Base-by-base conservation (phyloP, 2,797 vertebrate genomes). In the Harpagifer antarcticus region DNA sequence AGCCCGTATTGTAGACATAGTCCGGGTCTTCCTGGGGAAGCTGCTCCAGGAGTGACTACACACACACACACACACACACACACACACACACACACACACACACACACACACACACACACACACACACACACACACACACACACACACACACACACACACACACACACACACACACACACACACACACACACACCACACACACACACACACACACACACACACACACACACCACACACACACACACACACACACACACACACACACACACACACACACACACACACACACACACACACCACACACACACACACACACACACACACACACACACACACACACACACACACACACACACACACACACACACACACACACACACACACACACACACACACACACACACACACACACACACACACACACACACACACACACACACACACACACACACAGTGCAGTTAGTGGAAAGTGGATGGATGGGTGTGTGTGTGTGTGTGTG, bases 41-140 rank as follows among this genome's bases (percentile, higher is more conserved):
- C 92, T 96, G 96, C 92, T 98, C 97, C 91, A 99, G 93, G 78
- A 98, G 86, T 44, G 95, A 96, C 96, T 98, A 87, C 3, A 64
- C 9, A 72, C 12, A 23, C 55, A 74, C n/a, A 42, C 47, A 48
- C 23, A 59, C 44, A 62, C 45, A 57, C 23, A 70, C 23, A 62
- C 27, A 68, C 43, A 71, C 49, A 64, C 50, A n/a, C n/a, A n/a
- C n/a, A n/a, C n/a, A n/a, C n/a, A n/a, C n/a, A n/a, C n/a, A n/a
- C n/a, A n/a, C n/a, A n/a, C n/a, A n/a, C n/a, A n/a, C n/a, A n/a
- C n/a, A n/a, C n/a, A n/a, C n/a, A n/a, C n/a, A n/a, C n/a, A n/a
- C n/a, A n/a, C n/a, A n/a, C n/a, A n/a, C n/a, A n/a, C n/a, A n/a
- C n/a, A n/a, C n/a, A n/a, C n/a, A n/a, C n/a, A n/a, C n/a, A n/a